Base-by-base conservation (phyloP, 2,888 invertebrate genomes). In the Monopis laevigella region DNA sequence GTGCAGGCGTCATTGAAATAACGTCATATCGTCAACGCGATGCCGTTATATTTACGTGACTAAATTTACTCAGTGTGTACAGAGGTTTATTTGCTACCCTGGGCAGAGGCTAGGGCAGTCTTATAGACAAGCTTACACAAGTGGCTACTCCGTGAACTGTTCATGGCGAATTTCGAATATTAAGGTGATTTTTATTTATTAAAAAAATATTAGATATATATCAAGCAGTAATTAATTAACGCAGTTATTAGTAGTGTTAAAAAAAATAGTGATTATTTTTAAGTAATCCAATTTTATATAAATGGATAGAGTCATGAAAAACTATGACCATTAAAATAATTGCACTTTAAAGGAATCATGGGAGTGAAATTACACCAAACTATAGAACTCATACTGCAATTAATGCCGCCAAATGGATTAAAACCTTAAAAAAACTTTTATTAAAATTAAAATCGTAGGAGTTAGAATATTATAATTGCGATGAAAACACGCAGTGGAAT, bases 261-360 rank as follows among this genome's bases (percentile, higher is more conserved):
- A n/a, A n/a, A n/a, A n/a, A n/a, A n/a, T n/a, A n/a, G n/a, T n/a
- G n/a, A n/a, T n/a, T n/a, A n/a, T n/a, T n/a, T n/a, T n/a, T n/a
- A n/a, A n/a, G n/a, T n/a, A n/a, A n/a, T 21, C 8, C 8, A 21
- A 21, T 21, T 7, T 8, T 17, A 32, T n/a, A 3, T 3, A 14
- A 13, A 30, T 3, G 4, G 28, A 6, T 10, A 17, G 14, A 21
- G 17, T 16, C 32, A 32, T 32, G 32, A 14, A 32, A 32, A 10
- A n/a, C 32, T 17, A 14, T 7, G 17, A 7, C 32, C 14, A 32
- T 32, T 32, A 32, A 32, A 32, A 32, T 32, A 32, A 32, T 32
- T 32, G 32, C 32, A 32, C n/a, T 32, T 32, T n/a, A 32, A 17
- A 32, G 32, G 32, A 32, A 17, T 32, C 32, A 17, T 32, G 11